Evolutionary conservation across 2,797 vertebrate genomes (phyloP).

Genomic region (Eurystomus glaucurus): DNA sequence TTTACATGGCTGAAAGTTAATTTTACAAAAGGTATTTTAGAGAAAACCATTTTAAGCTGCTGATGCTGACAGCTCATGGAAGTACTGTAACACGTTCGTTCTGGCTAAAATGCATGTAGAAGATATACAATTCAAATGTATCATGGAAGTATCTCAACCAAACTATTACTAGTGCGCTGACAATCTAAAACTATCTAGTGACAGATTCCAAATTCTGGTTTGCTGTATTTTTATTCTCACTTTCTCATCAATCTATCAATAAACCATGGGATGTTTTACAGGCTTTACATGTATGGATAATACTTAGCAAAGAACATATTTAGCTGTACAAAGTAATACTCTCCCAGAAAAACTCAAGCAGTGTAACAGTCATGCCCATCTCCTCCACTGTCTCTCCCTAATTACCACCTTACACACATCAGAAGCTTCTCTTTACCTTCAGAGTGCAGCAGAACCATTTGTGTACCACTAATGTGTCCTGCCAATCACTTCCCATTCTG

Average conservation of each 20-base stretch:
- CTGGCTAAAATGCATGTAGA: background rate
- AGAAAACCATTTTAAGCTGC: conserved; percentile 6
- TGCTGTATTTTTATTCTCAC: background rate
- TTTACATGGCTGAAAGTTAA: conserved; percentile 52
- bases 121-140: background rate
- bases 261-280: background rate
- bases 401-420: background rate
- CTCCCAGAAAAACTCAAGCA: background rate
- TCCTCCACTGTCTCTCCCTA: background rate
- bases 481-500: background rate
- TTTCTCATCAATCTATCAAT: background rate
- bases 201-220: background rate
- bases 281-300: background rate
- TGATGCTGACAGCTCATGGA: background rate
- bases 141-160: background rate
- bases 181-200: background rate
- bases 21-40: conserved; percentile 32
- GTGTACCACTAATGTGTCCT: background rate
- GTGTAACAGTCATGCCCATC: background rate
- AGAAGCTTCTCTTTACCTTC: background rate
- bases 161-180: background rate
- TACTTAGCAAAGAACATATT: background rate
- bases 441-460: background rate
- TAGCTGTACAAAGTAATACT: background rate
- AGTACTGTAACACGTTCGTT: background rate